Conservation (phyloP, 1,140 invertebrate species). For the Diploscapter pachys region DNA sequence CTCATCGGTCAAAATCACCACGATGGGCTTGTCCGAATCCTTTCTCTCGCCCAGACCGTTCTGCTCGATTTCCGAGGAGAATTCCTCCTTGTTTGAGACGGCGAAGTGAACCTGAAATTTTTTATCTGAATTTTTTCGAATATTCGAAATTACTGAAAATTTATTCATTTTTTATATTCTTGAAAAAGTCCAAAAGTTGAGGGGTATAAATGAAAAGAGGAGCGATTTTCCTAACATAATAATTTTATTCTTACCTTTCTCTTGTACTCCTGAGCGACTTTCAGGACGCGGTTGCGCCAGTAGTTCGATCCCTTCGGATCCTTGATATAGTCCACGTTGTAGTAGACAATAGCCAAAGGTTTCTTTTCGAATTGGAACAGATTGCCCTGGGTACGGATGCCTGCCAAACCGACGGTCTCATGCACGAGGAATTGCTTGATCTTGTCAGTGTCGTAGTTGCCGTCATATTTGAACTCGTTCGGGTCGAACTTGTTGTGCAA, state of each 20-base stretch:
- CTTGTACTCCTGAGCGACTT: slow-evolving; percentile 82
- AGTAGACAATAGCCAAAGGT: slow-evolving; percentile 83
- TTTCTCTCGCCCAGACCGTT: slow-evolving; percentile 79
- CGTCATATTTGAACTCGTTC: slow-evolving; percentile 72
- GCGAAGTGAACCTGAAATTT: slow-evolving; percentile 71
- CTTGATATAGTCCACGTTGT: slow-evolving; percentile 89
- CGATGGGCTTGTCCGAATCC: slow-evolving; percentile 82
- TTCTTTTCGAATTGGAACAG: slow-evolving; percentile 75
- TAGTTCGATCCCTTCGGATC: slow-evolving; percentile 98
- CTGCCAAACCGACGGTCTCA: slow-evolving; percentile 76
- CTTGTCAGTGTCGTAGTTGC: slow-evolving; percentile 66
- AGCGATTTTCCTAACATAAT: no score
- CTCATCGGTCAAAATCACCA: slow-evolving; percentile 75
- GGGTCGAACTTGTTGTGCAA: slow-evolving; percentile 89
- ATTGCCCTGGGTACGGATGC: slow-evolving; percentile 80
- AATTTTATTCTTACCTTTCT: slow-evolving; percentile 61
- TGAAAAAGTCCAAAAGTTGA: no score
- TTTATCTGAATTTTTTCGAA: no score
- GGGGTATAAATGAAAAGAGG: no score
- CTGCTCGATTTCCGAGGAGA: slow-evolving; percentile 78
- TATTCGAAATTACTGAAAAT: no score
- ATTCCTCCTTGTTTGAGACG: slow-evolving; percentile 84
- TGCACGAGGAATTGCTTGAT: slow-evolving; percentile 74
- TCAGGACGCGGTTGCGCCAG: slow-evolving; percentile 93
- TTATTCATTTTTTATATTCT: no score